Conservation (phyloP, 2,113 vertebrate genomes). For the Scopus umbretta region DNA sequence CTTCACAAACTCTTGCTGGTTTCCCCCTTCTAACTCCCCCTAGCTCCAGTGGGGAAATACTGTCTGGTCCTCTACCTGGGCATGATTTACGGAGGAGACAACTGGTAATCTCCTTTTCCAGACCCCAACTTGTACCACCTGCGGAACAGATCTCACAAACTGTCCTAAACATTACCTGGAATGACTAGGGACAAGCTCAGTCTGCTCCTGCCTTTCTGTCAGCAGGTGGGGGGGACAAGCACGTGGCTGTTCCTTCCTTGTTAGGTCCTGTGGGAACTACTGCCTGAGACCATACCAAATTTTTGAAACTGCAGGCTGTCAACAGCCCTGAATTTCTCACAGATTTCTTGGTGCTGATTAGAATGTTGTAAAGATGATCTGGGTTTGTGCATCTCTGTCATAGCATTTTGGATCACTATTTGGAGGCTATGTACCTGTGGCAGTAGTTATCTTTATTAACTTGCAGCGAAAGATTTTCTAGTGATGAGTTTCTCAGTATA, state of each 20-base stretch:
- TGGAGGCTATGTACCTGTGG: neutral
- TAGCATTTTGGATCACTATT: neutral
- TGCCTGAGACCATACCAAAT: neutral
- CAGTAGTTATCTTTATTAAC: neutral
- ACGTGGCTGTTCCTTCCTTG: neutral
- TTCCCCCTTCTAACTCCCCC: neutral
- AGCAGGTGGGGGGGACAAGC: neutral
- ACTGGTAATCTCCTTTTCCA: neutral
- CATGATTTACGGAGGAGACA: neutral
- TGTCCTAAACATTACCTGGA: neutral
- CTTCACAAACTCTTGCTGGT: neutral
- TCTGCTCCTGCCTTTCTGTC: neutral
- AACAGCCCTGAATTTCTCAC: neutral
- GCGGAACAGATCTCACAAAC: neutral
- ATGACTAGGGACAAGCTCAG: neutral
- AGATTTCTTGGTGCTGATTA: neutral
- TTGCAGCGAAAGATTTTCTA: neutral
- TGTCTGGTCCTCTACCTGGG: neutral
- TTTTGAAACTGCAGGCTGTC: neutral
- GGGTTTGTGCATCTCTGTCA: neutral
- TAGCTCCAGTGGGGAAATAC: neutral
- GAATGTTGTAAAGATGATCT: neutral
- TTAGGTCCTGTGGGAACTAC: neutral
- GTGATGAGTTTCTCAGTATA: neutral
- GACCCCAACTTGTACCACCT: rapidly evolving